Conservation (phyloP, 2,888 invertebrate species). For the Rhamnusium bicolor region DNA sequence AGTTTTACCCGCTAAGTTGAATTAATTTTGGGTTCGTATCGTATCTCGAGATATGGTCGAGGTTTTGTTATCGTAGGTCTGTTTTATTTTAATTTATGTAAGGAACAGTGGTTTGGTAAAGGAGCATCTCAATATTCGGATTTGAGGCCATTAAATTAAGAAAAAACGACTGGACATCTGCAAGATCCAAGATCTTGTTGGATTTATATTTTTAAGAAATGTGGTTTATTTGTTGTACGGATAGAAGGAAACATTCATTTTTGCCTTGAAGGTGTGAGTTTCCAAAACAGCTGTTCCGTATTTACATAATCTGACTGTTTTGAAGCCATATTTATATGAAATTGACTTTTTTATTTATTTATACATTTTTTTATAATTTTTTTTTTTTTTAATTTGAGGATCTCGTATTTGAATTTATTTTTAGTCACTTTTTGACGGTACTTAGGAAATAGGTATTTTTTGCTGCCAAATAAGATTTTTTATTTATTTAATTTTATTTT, state of each 20-base stretch:
- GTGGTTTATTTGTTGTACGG: not conserved
- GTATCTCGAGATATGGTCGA: not conserved
- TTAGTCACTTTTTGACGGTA: constrained; percentile 45
- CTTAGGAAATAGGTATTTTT: constrained; percentile 49
- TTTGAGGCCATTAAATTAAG: not conserved
- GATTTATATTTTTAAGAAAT: not conserved
- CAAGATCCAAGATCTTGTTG: not conserved
- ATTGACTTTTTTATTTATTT: constrained; percentile 36
- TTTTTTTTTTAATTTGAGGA: constrained; percentile 36
- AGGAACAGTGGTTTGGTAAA: not conserved
- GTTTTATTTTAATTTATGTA: constrained; percentile 20
- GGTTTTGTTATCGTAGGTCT: constrained; percentile 28
- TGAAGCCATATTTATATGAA: constrained; percentile 35
- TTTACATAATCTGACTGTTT: constrained; percentile 16
- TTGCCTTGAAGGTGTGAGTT: not conserved
- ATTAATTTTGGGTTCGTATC: not conserved
- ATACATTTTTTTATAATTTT: constrained; percentile 41
- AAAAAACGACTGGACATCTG: too few species aligned
- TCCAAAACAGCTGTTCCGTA: not conserved
- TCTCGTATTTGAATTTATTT: constrained; percentile 43
- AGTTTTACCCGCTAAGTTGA: not conserved
- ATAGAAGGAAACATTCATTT: not conserved
- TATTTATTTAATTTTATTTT: constrained; percentile 36
- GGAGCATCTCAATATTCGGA: not conserved
- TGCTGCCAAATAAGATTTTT: constrained; percentile 56